Conservation (phyloP, 1,140 invertebrate species). For the Theocolax elegans region DNA sequence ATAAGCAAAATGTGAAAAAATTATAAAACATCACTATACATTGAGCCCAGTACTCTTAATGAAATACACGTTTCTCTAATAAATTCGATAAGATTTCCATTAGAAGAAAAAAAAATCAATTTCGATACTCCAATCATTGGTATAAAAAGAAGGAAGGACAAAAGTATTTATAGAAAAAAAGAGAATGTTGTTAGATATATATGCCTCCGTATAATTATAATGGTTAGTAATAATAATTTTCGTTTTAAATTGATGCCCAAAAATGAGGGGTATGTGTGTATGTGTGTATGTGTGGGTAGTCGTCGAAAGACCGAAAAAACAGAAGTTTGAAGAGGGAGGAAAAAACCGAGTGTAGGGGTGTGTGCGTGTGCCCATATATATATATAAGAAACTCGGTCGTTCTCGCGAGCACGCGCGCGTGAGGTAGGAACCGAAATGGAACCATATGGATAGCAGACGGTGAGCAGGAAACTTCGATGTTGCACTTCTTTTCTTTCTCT, state of each 20-base stretch:
- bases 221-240: neutral
- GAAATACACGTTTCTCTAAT: no score
- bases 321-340: constrained; percentile 11
- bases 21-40: no score
- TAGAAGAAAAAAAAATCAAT: no score
- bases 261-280: no score
- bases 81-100: no score
- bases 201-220: neutral
- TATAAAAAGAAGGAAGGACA: no score
- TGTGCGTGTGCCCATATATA: constrained; percentile 40
- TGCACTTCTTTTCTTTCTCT: constrained; percentile 43
- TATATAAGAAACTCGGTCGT: no score
- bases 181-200: no score
- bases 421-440: constrained; percentile 36
- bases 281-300: neutral
- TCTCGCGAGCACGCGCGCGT: constrained; percentile 13
- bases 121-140: no score
- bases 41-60: no score
- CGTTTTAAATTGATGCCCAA: neutral
- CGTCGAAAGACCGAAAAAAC: constrained; percentile 20
- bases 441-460: constrained; percentile 68
- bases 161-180: no score
- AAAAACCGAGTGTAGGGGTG: constrained; percentile 20
- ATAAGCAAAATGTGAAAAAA: no score
- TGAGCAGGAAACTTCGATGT: constrained; percentile 54